Conservation (phyloP, 2,888 invertebrate species). For the Matsumyia berberina region DNA sequence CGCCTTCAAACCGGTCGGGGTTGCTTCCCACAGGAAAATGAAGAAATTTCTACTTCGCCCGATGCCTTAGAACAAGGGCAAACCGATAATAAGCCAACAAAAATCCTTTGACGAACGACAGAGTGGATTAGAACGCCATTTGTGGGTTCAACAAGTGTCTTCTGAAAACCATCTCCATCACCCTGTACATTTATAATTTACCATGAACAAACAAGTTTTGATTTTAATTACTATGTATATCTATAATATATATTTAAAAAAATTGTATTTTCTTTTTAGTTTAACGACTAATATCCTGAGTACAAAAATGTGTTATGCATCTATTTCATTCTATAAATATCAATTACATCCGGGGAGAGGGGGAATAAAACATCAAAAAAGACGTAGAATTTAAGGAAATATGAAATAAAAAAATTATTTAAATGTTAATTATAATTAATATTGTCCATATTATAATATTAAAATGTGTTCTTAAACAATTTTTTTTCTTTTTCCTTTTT, state of each 20-base stretch:
- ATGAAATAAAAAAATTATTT: slow-evolving; percentile 4
- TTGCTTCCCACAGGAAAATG: too few relatives aligned
- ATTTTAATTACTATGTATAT: slow-evolving; percentile 6
- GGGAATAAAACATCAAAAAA: slow-evolving; percentile 8
- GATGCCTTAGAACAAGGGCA: too few relatives aligned
- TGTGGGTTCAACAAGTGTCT: too few relatives aligned
- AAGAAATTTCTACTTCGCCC: too few relatives aligned
- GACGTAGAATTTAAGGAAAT: slow-evolving; percentile 6
- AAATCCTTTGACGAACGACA: too few relatives aligned
- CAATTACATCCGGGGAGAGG: slow-evolving; percentile 20
- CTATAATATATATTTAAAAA: slow-evolving; percentile 33
- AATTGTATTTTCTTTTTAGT: slow-evolving; percentile 12
- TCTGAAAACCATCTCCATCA: neutral
- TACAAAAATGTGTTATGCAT: slow-evolving; percentile 63
- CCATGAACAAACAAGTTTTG: neutral
- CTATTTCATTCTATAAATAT: slow-evolving; percentile 18
- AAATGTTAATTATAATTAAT: slow-evolving; percentile 57
- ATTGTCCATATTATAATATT: slow-evolving; percentile 67
- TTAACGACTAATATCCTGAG: slow-evolving; percentile 72
- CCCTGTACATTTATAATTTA: neutral
- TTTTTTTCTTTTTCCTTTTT: slow-evolving; percentile 28
- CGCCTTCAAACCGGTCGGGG: too few relatives aligned
- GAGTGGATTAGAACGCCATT: neutral
- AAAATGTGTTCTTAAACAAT: slow-evolving; percentile 38
- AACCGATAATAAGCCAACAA: too few relatives aligned